Conservation (phyloP, 2,888 invertebrate genomes). For the Xiphydria camelus region DNA sequence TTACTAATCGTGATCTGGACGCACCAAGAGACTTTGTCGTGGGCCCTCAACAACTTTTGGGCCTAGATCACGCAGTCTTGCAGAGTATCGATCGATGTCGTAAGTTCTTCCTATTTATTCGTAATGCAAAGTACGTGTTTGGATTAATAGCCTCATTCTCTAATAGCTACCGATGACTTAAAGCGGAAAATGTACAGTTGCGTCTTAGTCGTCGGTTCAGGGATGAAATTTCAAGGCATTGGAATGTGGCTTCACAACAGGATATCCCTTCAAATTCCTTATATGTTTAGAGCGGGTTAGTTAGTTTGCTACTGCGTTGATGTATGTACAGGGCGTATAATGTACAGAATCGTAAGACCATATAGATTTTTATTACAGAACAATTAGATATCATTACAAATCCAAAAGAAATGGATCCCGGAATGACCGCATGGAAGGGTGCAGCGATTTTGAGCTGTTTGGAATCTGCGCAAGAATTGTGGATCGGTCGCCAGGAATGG, state of each 20-base stretch:
- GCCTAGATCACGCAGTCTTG: constrained; percentile 87
- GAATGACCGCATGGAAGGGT: constrained; percentile 92
- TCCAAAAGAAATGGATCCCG: constrained; percentile 90
- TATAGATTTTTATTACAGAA: constrained; percentile 59
- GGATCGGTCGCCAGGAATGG: constrained; percentile 89
- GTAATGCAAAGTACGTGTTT: too few relatives aligned
- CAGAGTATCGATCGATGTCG: constrained; percentile 90
- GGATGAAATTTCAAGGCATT: constrained; percentile 84
- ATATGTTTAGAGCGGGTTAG: constrained; percentile 70
- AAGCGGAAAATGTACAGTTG: constrained; percentile 94
- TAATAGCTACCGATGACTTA: constrained; percentile 77
- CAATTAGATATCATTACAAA: constrained; percentile 87
- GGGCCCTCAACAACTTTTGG: constrained; percentile 78
- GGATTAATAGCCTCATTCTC: constrained; percentile 15
- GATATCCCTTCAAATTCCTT: constrained; percentile 81
- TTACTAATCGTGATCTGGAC: constrained; percentile 49
- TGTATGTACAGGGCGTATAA: background rate
- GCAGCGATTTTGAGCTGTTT: constrained; percentile 91
- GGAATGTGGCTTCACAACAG: constrained; percentile 87
- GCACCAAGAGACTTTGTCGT: constrained; percentile 67
- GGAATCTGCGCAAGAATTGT: constrained; percentile 90
- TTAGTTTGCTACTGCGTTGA: constrained; percentile 6
- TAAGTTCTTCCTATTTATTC: too few relatives aligned
- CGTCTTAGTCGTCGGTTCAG: constrained; percentile 89
- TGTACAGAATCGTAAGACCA: too few relatives aligned